Conservation (phyloP, 2,888 invertebrate genomes). For the Lamellibrachia columna region DNA sequence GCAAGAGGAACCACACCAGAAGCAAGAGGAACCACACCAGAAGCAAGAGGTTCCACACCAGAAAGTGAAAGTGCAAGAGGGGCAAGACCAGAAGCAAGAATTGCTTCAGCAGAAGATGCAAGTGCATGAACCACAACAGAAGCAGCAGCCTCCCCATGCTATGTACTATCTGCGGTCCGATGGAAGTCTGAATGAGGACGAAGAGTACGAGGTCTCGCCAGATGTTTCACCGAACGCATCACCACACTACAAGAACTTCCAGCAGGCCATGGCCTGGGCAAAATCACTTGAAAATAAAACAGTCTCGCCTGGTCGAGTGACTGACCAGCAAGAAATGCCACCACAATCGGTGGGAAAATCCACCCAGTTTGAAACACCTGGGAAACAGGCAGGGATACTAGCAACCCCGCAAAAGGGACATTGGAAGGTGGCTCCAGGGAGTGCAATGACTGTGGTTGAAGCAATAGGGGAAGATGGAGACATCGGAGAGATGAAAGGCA, state of each 20-base stretch:
- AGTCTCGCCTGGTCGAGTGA: not conserved
- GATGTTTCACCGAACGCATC: constrained; percentile 34
- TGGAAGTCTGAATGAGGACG: constrained; percentile 26
- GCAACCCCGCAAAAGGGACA: not conserved
- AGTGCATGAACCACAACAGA: not conserved
- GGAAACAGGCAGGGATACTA: not conserved
- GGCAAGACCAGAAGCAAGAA: constrained; percentile 22
- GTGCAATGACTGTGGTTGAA: constrained; percentile 5
- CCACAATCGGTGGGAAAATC: not conserved
- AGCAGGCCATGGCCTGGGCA: constrained; percentile 32
- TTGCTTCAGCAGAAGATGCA: not conserved
- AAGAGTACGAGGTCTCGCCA: constrained; percentile 28
- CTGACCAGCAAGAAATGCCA: not conserved
- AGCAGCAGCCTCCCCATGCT: not conserved
- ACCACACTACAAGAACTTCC: constrained; percentile 33
- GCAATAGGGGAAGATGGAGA: not conserved
- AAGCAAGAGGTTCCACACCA: constrained; percentile 19
- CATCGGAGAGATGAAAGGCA: constrained; percentile 9
- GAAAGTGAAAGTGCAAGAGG: constrained; percentile 26
- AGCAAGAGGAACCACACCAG: constrained; percentile 20
- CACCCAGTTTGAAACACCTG: not conserved
- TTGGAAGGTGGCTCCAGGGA: not conserved
- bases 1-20: constrained; percentile 22
- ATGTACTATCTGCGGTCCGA: constrained; percentile 19
- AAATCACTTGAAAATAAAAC: not conserved